Percentiles rank a stretch among this genome's conserved stretches.
Conservation (phyloP, 2,888 invertebrate species). For the Synanthedon vespiformis region DNA sequence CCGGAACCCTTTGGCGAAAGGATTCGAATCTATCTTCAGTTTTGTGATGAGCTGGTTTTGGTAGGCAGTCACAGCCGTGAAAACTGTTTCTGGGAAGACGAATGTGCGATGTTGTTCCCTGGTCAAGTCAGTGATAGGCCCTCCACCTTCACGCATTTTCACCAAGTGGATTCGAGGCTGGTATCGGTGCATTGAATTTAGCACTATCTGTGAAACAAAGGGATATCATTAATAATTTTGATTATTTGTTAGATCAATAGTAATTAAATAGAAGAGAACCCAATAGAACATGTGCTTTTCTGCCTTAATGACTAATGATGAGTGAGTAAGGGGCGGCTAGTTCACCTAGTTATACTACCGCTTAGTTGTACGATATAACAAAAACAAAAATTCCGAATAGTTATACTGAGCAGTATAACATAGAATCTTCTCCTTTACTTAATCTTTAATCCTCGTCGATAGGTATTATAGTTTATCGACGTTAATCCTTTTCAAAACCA, state of each 20-base stretch:
- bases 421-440: no score
- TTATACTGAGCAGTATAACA: no score
- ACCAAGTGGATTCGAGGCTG: slow-evolving; percentile 98
- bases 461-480: no score
- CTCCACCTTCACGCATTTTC: slow-evolving; percentile 70
- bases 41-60: slow-evolving; percentile 99
- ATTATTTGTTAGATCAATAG: background rate
- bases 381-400: no score
- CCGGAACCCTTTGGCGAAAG: slow-evolving; percentile 97
- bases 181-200: slow-evolving; percentile 99
- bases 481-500: no score
- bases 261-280: no score
- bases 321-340: no score
- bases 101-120: slow-evolving; percentile 94
- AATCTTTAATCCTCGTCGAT: no score
- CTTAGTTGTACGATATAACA: no score
- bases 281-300: no score
- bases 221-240: background rate
- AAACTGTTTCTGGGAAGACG: slow-evolving; percentile 97
- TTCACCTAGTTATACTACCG: no score
- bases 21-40: slow-evolving; percentile 97
- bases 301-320: no score
- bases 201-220: slow-evolving; percentile 83
- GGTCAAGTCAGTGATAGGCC: slow-evolving; percentile 88
- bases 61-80: slow-evolving; percentile 99